Evolutionary conservation across 2,797 vertebrate genomes (phyloP), one percentile per base, ranked within the genome.

Genomic region (Oreortyx pictus): DNA sequence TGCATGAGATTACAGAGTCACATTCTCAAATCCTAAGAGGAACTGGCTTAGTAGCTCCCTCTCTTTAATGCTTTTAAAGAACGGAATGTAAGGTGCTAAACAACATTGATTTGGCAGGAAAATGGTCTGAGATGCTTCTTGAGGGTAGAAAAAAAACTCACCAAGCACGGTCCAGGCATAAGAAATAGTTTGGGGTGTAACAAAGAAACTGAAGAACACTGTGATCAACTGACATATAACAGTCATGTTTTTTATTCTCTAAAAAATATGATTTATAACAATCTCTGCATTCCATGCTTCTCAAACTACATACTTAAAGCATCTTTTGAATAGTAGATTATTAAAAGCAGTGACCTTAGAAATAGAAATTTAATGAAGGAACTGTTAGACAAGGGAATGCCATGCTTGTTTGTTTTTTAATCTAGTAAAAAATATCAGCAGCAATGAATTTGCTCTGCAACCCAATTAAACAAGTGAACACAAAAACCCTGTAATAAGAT

Each of bases 1-100:
- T 95, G 92, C 74, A 94, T 62, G 78, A 95, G 95, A 96, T 95
- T 96, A 96, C 31, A 89, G 89, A 96, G 87, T 94, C 96, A 95
- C 91, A 95, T 92, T 97, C 91, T 96, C 92, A 96, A 96, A 96
- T 95, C 95, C 91, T 76, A 68, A 88, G 44, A 93, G 86, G 92
- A 94, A 96, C 95, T 96, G 94, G 92, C 91, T 96, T 92, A 96
- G 67, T 70, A 54, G 83, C 33, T 96, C 91, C 79, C 87, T 18
- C 65, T 90, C 78, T 94, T 93, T 92, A 92, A 94, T 91, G 80
- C 62, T 85, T 94, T 74, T 89, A 83, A 88, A 82, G 94, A 84
- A 95, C 74, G 83, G 62, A 92, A 90, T 79, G 65, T 88, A 94
- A 96, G 89, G 77, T 94, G 66, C 86, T 96, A 88, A 91, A 96